phyloP scores from a whole-genome alignment of 2,888 invertebrate genomes.

The Trachelus stipa region DNA sequence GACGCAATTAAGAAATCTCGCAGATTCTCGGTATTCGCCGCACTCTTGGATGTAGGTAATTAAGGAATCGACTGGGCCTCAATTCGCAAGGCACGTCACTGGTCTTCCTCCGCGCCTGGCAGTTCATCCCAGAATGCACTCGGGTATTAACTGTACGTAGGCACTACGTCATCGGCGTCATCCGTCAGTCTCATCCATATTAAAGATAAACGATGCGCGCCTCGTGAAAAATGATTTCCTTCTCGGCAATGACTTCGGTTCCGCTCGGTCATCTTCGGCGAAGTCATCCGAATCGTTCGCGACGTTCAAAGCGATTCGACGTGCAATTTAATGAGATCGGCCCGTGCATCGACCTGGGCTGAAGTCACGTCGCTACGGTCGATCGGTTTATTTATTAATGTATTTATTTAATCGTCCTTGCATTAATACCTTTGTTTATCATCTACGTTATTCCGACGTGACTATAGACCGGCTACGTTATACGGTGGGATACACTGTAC shows the following conservation, averaged over 20 bases:
- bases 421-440: background rate
- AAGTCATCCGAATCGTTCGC: background rate
- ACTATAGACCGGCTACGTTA: background rate
- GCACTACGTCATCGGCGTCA: background rate
- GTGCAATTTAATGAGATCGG: background rate
- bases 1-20: conserved; percentile 61
- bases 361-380: background rate
- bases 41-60: conserved; percentile 44
- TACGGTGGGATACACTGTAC: background rate
- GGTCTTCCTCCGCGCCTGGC: background rate
- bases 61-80: conserved; percentile 59
- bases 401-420: background rate
- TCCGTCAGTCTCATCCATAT: no score
- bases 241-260: background rate
- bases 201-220: no score
- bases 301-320: background rate
- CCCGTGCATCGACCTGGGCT: background rate
- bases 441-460: background rate
- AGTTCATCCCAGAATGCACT: background rate
- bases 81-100: conserved; percentile 37
- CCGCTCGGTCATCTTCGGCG: background rate
- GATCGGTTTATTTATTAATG: background rate
- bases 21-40: conserved; percentile 59
- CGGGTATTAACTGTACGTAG: background rate
- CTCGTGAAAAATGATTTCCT: background rate